Conservation (phyloP, 2,113 vertebrate genomes). For the Spilogale gracilis region DNA sequence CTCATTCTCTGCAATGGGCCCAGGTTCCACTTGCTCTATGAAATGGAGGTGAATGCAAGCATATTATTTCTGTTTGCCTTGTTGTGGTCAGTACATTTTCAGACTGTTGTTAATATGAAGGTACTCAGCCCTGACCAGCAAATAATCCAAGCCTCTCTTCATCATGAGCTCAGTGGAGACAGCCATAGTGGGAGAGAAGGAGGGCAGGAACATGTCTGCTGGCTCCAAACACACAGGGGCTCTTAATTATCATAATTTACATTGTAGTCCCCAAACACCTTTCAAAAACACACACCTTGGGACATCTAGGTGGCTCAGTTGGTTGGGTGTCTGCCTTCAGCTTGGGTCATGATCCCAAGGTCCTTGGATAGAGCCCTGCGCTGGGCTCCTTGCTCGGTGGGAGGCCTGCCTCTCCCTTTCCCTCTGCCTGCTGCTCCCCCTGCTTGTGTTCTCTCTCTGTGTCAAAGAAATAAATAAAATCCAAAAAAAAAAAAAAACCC, state of each 20-base stretch:
- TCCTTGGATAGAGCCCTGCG: too few relatives aligned
- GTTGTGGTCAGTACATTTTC: slow-evolving; percentile 65
- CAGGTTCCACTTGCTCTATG: slow-evolving; percentile 61
- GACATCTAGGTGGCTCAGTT: too few relatives aligned
- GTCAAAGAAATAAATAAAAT: too few relatives aligned
- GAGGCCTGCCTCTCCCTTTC: too few relatives aligned
- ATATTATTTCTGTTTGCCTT: slow-evolving; percentile 73
- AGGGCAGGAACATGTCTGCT: not conserved
- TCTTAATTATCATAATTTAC: not conserved
- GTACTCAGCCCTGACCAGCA: not conserved
- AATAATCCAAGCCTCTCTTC: slow-evolving; percentile 34
- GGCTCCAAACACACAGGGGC: not conserved
- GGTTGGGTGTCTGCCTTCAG: too few relatives aligned
- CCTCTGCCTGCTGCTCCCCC: too few relatives aligned
- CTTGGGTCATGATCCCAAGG: too few relatives aligned
- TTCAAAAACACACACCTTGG: not conserved
- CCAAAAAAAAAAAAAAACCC: not conserved
- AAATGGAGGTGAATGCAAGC: slow-evolving; percentile 67
- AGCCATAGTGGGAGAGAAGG: not conserved
- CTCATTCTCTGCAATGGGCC: slow-evolving; percentile 67
- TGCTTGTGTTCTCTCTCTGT: too few relatives aligned
- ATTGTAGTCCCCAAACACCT: not conserved
- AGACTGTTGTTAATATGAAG: slow-evolving; percentile 60
- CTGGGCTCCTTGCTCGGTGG: too few relatives aligned
- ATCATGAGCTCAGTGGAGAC: not conserved